Evolutionary conservation across 1,140 invertebrate species (phyloP).

Genomic region (Lepidostoma basale): DNA sequence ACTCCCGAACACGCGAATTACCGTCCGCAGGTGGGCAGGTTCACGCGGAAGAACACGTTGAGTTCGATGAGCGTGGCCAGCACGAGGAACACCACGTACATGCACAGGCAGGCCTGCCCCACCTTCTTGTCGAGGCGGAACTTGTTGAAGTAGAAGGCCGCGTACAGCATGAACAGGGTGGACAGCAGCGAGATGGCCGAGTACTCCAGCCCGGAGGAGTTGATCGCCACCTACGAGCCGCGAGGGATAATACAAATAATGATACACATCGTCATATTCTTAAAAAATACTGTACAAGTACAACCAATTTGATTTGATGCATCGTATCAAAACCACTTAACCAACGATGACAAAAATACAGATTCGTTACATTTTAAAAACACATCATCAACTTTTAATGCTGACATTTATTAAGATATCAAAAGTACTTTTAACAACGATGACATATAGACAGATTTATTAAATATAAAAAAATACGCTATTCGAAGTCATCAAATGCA

Average conservation of each 20-base stretch:
- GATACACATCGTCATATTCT: no score
- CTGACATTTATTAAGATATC: no score
- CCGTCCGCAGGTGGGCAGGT: slow-evolving; percentile 75
- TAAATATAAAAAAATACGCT: no score
- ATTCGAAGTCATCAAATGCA: no score
- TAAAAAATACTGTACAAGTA: no score
- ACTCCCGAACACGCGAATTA: slow-evolving; percentile 21
- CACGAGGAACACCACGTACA: slow-evolving; percentile 83
- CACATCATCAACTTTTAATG: no score
- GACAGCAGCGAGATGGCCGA: slow-evolving; percentile 82
- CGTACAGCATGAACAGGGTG: slow-evolving; percentile 80
- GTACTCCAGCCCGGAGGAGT: slow-evolving; percentile 83
- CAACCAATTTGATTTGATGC: no score
- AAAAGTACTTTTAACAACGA: no score
- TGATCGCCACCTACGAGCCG: slow-evolving; percentile 67
- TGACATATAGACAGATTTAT: not conserved
- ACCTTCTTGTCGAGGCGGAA: slow-evolving; percentile 82
- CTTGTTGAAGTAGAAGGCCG: slow-evolving; percentile 80
- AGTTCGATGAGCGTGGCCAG: slow-evolving; percentile 86
- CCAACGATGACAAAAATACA: no score
- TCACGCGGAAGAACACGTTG: slow-evolving; percentile 87
- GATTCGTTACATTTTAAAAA: no score
- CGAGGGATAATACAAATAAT: not conserved
- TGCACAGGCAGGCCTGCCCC: slow-evolving; percentile 77
- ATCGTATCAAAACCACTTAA: no score